Evolutionary conservation across 2,888 invertebrate genomes (phyloP), one percentile per base, ranked within the genome.

Genomic region (Lepetodrilus schrolli): DNA sequence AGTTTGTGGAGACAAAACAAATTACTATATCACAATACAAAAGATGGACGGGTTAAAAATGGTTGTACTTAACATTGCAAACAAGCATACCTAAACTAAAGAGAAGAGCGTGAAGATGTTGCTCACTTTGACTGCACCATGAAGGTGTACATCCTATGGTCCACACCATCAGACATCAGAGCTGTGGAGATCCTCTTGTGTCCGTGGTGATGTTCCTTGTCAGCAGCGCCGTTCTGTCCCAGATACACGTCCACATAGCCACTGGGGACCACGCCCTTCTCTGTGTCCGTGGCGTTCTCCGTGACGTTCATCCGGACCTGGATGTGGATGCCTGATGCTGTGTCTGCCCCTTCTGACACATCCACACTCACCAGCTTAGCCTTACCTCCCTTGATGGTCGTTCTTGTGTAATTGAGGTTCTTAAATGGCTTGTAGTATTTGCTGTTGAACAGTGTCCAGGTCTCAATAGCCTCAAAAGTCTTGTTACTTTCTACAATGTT

Each of bases 121-220:
- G 71, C 76, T 78, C 74, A 84, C 84, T 75, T 69, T 23, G 70
- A 23, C 34, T 70, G 58, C 10, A 82, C 74, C 70, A 79, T 84
- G 75, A 86, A 81, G 2, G 87, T 86, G 68, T 82, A 86, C 0
- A 69, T 21, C 48, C 78, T 76, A 51, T 86, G 85, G 65, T 86
- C 84, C 10, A 51, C 43, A 8, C 77, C 75, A 26, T 37, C 10
- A 7, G 37, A 50, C 82, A 83, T 81, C 34, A 76, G 37, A 3
- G 65, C 66, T 2, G 74, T 23, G 7, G 72, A 69, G 21, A 82
- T 48, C 20, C 38, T 50, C 26, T 77, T 66, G 7, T 47, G 68
- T 13, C 72, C 74, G 10, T 51, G 72, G 72, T 77, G 76, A 7
- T 17, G 66, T 7, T 30, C 47, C 4, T 66, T 51, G 21, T 70